A percentile compares a stretch with the other conserved stretches of the same genome.
These are phyloP conservation scores for Chrysina gloriosa DNA, from an alignment of 2,888 invertebrate genomes.

Conservation along the genomic window DNA sequence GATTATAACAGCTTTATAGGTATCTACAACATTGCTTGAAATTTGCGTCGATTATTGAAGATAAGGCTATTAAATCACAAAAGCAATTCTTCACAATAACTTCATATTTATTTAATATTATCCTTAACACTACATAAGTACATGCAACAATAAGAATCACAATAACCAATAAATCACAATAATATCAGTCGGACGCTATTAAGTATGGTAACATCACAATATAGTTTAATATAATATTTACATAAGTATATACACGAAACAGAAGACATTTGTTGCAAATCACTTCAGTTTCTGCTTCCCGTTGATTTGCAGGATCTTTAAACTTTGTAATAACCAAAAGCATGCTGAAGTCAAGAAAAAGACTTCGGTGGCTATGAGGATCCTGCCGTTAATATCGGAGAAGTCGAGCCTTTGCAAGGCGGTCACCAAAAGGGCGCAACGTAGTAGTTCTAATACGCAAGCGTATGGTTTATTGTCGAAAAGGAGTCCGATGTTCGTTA, in stretches of 20 bases:
- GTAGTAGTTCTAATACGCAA: constrained; percentile 72
- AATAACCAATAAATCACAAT: constrained; percentile 21
- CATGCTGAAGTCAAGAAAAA: constrained; percentile 72
- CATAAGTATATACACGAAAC: background rate
- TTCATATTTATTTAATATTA: background rate
- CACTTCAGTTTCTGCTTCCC: constrained; percentile 55
- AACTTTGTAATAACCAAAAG: constrained; percentile 74
- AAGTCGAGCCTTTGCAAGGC: constrained; percentile 64
- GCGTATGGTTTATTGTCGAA: constrained; percentile 76
- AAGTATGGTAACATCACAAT: constrained; percentile 9
- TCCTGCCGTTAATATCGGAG: constrained; percentile 60
- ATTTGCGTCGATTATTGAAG: too few species aligned
- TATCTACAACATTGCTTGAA: too few species aligned
- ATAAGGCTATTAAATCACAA: background rate
- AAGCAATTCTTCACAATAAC: background rate
- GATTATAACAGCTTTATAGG: too few species aligned
- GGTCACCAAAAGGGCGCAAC: constrained; percentile 73
- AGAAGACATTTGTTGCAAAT: background rate
- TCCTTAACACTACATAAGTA: background rate
- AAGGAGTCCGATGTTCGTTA: constrained; percentile 78
- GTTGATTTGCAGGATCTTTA: constrained; percentile 70
- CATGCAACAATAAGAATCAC: constrained; percentile 17
- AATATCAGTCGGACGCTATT: constrained; percentile 31
- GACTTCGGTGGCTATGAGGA: constrained; percentile 67
- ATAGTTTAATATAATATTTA: background rate